phyloP scores from a whole-genome alignment of 2,888 invertebrate species.

The Caradrina kadenii region DNA sequence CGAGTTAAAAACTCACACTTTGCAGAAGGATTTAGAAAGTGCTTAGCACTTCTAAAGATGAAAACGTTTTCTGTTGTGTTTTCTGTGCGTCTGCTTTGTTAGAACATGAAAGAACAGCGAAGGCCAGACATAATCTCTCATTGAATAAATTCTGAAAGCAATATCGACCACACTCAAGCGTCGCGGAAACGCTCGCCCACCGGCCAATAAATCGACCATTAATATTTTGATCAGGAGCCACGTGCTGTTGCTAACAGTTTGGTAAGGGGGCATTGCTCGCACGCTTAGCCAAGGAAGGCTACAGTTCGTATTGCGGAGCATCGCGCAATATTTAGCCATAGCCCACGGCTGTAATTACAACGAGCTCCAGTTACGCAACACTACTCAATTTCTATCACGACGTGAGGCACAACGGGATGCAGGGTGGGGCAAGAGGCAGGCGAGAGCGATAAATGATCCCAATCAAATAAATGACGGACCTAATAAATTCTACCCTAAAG shows the following conservation, averaged over 20 bases:
- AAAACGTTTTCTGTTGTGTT: not conserved
- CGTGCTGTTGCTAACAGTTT: not conserved
- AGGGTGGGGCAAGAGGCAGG: conserved; percentile 15
- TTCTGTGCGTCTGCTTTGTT: not conserved
- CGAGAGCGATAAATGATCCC: conserved; percentile 24
- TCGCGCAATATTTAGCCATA: conserved; percentile 38
- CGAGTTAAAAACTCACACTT: not conserved
- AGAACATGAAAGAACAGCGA: not conserved
- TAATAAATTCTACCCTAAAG: not conserved
- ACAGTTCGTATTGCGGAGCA: conserved; percentile 4
- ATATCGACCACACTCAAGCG: conserved; percentile 31
- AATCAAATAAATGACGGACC: conserved; percentile 23
- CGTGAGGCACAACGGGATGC: conserved; percentile 41
- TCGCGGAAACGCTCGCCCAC: not conserved
- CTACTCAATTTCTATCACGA: conserved; percentile 65
- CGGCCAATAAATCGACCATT: conserved; percentile 25
- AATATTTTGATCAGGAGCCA: conserved; percentile 20
- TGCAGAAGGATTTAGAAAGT: conserved; percentile 8
- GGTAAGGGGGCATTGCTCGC: not conserved
- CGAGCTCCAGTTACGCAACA: conserved; percentile 64
- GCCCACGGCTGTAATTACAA: conserved; percentile 60
- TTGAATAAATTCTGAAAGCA: conserved; percentile 41
- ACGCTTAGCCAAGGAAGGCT: not conserved
- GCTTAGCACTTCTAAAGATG: not conserved
- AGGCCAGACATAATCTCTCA: conserved; percentile 12